Evolutionary conservation across 2,113 vertebrate species (phyloP).

Genomic region (Anoura caudifer): DNA sequence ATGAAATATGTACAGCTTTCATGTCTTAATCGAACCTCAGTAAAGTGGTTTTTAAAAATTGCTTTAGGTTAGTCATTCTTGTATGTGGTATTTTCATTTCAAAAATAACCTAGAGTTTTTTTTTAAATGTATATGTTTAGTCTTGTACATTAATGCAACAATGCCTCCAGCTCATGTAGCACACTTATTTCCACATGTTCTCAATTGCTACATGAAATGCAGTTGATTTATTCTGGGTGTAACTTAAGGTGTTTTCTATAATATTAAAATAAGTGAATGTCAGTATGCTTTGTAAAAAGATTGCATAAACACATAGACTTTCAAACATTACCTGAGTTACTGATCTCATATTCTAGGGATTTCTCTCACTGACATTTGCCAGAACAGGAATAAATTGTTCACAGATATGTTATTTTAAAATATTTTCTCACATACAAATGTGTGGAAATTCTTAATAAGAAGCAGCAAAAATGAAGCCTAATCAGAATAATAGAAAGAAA

Average conservation of each 20-base stretch:
- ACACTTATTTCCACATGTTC: background rate
- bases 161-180: background rate
- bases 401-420: conserved; percentile 6
- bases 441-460: conserved; percentile 6
- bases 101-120: background rate
- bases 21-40: background rate
- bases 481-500: background rate
- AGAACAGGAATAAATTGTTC: background rate
- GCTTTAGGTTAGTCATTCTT: background rate
- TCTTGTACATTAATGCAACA: background rate
- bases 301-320: background rate
- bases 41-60: background rate
- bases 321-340: background rate
- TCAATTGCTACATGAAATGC: background rate
- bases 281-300: background rate
- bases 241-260: background rate
- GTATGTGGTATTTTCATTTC: background rate
- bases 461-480: background rate
- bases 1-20: background rate
- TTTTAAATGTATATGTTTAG: background rate
- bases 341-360: background rate
- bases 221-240: background rate
- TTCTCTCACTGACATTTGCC: background rate
- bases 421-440: background rate
- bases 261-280: background rate